Evolutionary conservation across 2,888 invertebrate genomes (phyloP), one percentile per base, ranked within the genome.

Genomic region (Sesia apiformis): DNA sequence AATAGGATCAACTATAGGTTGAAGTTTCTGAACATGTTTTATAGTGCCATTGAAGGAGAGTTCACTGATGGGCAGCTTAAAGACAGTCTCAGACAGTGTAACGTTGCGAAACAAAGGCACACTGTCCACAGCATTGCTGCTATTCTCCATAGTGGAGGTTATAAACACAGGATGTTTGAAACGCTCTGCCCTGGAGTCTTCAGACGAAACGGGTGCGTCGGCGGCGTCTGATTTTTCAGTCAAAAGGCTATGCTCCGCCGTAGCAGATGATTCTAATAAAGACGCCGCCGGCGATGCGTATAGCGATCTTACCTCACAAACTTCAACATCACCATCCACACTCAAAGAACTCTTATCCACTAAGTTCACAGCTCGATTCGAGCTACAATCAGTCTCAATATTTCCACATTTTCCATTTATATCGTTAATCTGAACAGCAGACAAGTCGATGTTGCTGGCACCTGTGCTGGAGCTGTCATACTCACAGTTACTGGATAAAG

Each of bases 91-190:
- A 3, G 75, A 66, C 50, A 72, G 75, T 63, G 74, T 75, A n/a
- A 77, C 74, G 62, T 79, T 74, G 62, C 74, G 76, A 54, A 86
- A 88, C 73, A 86, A 65, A 0, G 83, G 85, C 49, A 84, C 84
- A 62, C 84, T 82, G 57, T 90, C 90, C 3, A 89, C 84, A 4
- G 90, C 90, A 74, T 90, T 90, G 60, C 86, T 90, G 59, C 90
- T 90, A 57, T 90, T 90, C 65, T 90, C 90, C 90, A 90, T 90
- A 52, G 85, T 89, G 58, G 88, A 84, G 64, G 86, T 82, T 75
- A 88, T 81, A 52, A 89, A 86, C 52, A 86, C 73, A 38, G 85
- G 79, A 52, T 77, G 78, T 57, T 81, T 84, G 58, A 75, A 72
- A 55, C 65, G 62, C 57, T 74, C 76, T 4, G 70, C 72, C 65